Conservation (phyloP, 2,888 invertebrate genomes). For the Kryphioiulus occultus region DNA sequence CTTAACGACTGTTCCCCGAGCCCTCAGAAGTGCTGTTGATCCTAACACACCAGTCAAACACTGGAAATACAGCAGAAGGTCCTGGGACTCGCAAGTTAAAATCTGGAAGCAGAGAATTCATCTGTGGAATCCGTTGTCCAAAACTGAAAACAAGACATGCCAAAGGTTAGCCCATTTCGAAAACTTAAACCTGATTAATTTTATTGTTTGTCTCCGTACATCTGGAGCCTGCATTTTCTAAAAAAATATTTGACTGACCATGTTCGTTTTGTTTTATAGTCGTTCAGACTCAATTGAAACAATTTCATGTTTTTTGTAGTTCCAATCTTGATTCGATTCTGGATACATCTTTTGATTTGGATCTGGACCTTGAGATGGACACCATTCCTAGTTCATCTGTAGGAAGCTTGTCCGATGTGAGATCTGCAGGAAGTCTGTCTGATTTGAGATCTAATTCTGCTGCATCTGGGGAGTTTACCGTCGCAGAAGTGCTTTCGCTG, state of each 20-base stretch:
- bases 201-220: too few species aligned
- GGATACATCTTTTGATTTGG: neutral
- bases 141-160: neutral
- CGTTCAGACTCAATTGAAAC: neutral
- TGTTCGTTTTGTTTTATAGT: too few species aligned
- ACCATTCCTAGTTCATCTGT: neutral
- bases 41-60: slow-evolving; percentile 91
- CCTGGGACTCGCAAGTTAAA: slow-evolving; percentile 88
- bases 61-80: slow-evolving; percentile 86
- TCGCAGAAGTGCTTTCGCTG: neutral
- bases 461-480: neutral
- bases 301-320: neutral
- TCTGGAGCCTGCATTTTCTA: too few species aligned
- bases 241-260: too few species aligned
- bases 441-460: neutral
- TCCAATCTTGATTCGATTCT: neutral
- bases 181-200: too few species aligned
- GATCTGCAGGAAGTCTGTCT: neutral
- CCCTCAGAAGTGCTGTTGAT: slow-evolving; percentile 71
- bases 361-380: neutral
- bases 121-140: slow-evolving; percentile 69
- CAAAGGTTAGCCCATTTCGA: neutral
- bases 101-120: slow-evolving; percentile 88
- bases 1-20: slow-evolving; percentile 68
- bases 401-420: neutral